phyloP scores from a whole-genome alignment of 2,113 vertebrate genomes.

The Atractosteus spatula region DNA sequence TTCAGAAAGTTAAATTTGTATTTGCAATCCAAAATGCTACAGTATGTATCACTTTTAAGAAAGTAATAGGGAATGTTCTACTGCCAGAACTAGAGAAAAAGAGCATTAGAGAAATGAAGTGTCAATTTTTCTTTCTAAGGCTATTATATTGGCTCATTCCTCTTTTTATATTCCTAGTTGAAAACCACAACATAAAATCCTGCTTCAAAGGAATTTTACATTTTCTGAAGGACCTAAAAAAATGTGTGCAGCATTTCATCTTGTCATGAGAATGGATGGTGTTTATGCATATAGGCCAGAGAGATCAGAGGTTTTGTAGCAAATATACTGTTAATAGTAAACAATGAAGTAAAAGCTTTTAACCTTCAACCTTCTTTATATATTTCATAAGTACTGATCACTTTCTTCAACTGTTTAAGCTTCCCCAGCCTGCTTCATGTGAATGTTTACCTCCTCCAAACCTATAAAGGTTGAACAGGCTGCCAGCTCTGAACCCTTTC shows the following conservation, averaged over 20 bases:
- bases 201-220: slow-evolving; percentile 17
- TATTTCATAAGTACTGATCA: slow-evolving; percentile 38
- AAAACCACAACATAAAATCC: slow-evolving; percentile 10
- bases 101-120: slow-evolving; percentile 2
- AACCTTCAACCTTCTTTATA: slow-evolving; percentile 37
- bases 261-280: slow-evolving; percentile 44
- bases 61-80: background rate
- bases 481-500: slow-evolving; percentile 8
- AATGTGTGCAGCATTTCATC: slow-evolving; percentile 18
- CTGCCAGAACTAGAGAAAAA: background rate
- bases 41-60: no score
- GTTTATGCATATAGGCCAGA: slow-evolving; percentile 38
- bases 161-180: slow-evolving; percentile 17
- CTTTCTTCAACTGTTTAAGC: slow-evolving; percentile 12
- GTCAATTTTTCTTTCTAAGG: no score
- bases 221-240: background rate
- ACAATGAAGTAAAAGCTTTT: slow-evolving; percentile 44
- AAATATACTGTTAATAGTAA: slow-evolving; percentile 39
- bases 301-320: slow-evolving; percentile 30
- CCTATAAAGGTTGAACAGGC: background rate
- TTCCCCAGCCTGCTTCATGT: slow-evolving; percentile 1
- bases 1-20: no score
- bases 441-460: background rate
- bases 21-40: no score
- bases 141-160: background rate